Evolutionary conservation across 2,888 invertebrate genomes (phyloP).

Genomic region (Carterocephalus palaemon): DNA sequence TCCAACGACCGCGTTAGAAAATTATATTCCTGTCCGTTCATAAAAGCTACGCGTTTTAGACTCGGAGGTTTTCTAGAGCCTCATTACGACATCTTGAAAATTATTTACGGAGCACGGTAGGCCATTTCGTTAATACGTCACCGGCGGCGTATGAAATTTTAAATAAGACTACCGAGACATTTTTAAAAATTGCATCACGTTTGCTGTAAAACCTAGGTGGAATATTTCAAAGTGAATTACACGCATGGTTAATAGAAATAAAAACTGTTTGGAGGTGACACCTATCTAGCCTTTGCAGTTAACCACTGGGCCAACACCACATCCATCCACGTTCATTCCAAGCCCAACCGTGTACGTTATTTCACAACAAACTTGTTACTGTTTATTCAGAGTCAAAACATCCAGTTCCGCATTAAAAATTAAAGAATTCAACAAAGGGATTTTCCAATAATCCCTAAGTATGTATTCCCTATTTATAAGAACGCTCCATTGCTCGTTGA

Average conservation of each 20-base stretch:
- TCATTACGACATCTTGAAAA: slow-evolving; percentile 22
- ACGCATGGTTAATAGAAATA: not conserved
- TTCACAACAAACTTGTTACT: too few species aligned
- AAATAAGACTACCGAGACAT: slow-evolving; percentile 3
- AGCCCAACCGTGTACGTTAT: too few species aligned
- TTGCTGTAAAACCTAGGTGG: not conserved
- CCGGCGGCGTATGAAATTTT: slow-evolving; percentile 2
- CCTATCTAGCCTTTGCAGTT: too few species aligned
- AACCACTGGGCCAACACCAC: too few species aligned
- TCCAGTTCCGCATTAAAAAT: too few species aligned
- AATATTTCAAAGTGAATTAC: not conserved
- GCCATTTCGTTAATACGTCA: slow-evolving; percentile 12
- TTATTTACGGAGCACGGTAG: slow-evolving; percentile 12
- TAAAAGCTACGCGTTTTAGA: slow-evolving; percentile 8
- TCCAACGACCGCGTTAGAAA: slow-evolving; percentile 5
- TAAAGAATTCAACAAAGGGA: too few species aligned
- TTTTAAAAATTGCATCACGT: not conserved
- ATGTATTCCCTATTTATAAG: not conserved
- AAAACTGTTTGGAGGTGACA: too few species aligned
- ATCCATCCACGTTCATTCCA: too few species aligned
- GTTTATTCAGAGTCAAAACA: too few species aligned
- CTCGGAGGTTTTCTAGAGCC: slow-evolving; percentile 17
- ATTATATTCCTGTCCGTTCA: slow-evolving; percentile 4
- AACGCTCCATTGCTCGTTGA: not conserved
- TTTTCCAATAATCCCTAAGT: not conserved